Base-by-base conservation (phyloP, 2,888 invertebrate genomes). In the Lepidochrysops patricia region DNA sequence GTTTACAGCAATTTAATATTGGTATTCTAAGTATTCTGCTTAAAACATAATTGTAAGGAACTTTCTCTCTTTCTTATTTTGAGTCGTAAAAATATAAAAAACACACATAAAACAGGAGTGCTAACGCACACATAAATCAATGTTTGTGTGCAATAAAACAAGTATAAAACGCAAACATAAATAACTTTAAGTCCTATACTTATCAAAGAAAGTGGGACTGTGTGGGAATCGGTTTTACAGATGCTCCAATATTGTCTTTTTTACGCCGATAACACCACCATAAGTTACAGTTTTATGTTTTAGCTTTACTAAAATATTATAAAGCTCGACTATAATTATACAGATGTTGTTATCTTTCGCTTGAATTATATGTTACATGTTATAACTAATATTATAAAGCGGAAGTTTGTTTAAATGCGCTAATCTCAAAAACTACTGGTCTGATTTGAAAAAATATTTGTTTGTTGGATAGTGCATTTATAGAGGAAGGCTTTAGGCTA, bases 151-250 rank as follows among this genome's bases (percentile, higher is more conserved):
- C 54, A 54, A 54, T 54, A 54, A 54, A 54, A 54, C 54, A 54
- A 54, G 29, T 32, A 54, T 54, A 54, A 29, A 54, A 29, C 27
- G 52, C 26, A 13, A 15, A 54, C 54, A 54, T 54, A 54, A 54
- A 54, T 54, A 32, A 54, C 32, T 54, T 32, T 54, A 54, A 54
- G 54, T 54, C 54, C 54, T 32, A 32, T 54, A 54, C 32, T 52
- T 54, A 54, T 54, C 54, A 54, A 54, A 54, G 54, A 32, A 54
- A 54, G 54, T 54, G 54, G 12, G 54, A 54, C 54, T 54, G 54
- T 54, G 54, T 54, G 54, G 54, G 54, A 54, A 54, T 32, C 15
- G 54, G 27, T 54, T 32, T 54, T 19, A 54, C 54, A 32, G 54
- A 32, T 54, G 54, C 19, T 19, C 12, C 15, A 32, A 15, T 54